A percentile compares a stretch with the other conserved stretches of the same genome.
Conservation (phyloP, 2,797 vertebrate genomes). For the Semaprochilodus insignis region DNA sequence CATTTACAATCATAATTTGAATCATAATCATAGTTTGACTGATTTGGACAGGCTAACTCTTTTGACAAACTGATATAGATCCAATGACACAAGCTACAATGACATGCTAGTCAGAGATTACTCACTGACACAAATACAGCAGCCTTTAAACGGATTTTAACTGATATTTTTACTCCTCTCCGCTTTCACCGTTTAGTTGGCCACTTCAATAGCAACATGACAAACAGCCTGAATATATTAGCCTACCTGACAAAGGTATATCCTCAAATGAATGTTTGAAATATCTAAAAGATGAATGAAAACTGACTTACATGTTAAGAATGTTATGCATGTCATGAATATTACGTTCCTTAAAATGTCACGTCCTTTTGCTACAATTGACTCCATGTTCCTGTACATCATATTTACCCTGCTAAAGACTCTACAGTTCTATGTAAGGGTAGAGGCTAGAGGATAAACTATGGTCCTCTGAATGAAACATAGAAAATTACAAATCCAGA, state of each 20-base stretch:
- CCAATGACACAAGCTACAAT: background rate
- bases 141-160: background rate
- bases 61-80: background rate
- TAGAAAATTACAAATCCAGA: conserved; percentile 38
- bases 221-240: background rate
- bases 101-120: background rate
- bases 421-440: background rate
- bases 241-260: background rate
- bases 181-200: background rate
- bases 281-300: background rate
- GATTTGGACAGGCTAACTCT: background rate
- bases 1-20: no score
- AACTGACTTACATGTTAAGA: background rate
- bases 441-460: conserved; percentile 17
- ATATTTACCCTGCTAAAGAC: background rate
- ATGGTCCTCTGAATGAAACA: conserved; percentile 26
- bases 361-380: background rate
- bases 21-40: conserved; percentile 1
- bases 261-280: background rate
- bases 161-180: background rate
- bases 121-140: background rate
- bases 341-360: background rate
- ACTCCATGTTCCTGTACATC: conserved; percentile 3
- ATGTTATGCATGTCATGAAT: background rate
- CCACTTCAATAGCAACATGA: background rate